A percentile compares a stretch with the other conserved stretches of the same genome.
Evolutionary conservation across 2,113 vertebrate genomes (phyloP).

Genomic region (Asarcornis scutulata): DNA sequence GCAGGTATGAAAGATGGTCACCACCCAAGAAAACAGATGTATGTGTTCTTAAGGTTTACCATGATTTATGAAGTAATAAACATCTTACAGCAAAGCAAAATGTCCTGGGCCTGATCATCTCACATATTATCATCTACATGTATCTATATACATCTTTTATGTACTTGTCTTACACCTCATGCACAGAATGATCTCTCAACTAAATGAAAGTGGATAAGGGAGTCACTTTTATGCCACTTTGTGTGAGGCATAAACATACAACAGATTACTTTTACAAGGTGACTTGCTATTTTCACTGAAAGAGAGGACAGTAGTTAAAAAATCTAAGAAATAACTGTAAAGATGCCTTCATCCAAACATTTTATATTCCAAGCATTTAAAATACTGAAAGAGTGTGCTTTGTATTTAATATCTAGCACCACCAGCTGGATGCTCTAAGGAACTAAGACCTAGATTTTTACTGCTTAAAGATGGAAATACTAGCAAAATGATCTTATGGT

Average conservation of each 20-base stretch:
- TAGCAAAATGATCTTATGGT: not conserved
- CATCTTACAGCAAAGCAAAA: not conserved
- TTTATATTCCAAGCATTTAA: not conserved
- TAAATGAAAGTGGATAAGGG: not conserved
- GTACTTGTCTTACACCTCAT: not conserved
- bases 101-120: not conserved
- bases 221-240: not conserved
- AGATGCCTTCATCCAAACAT: not conserved
- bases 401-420: constrained; percentile 66
- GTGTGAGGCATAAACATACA: not conserved
- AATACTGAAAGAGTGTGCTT: not conserved
- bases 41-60: constrained; percentile 2
- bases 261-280: not conserved
- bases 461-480: not conserved
- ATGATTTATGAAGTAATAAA: constrained; percentile 55
- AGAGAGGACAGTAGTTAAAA: not conserved
- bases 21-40: constrained; percentile 32
- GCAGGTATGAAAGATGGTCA: constrained; percentile 1
- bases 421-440: constrained; percentile 66
- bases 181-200: not conserved
- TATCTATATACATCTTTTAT: not conserved
- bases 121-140: not conserved
- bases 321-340: not conserved
- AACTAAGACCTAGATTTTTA: constrained; percentile 21
- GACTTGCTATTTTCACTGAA: not conserved